A percentile compares a stretch with the other conserved stretches of the same genome.
Evolutionary conservation across 2,797 vertebrate genomes (phyloP).

Genomic region (Scyliorhinus canicula): DNA sequence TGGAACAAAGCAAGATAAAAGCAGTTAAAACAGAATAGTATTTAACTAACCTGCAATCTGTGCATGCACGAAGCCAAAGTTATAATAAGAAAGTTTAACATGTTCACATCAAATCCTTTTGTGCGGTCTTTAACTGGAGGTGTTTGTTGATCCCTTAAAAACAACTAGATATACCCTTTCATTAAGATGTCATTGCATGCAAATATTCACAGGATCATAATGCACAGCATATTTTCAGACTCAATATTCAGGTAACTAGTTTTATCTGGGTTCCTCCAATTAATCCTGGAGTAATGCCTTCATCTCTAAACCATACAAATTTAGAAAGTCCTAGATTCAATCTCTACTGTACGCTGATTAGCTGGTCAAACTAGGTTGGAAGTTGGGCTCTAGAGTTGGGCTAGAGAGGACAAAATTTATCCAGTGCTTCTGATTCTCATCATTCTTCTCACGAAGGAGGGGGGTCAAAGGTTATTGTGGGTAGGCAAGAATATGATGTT

Average conservation of each 20-base stretch:
- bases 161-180: neutral
- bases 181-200: neutral
- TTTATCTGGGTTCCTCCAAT: neutral
- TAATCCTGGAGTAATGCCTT: neutral
- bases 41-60: neutral
- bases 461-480: too few relatives aligned
- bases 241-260: neutral
- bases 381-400: neutral
- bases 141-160: neutral
- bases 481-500: too few relatives aligned
- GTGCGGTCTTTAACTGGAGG: neutral
- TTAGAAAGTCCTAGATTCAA: neutral
- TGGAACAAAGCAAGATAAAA: conserved; percentile 42
- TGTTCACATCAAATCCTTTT: neutral
- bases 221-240: neutral
- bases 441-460: neutral
- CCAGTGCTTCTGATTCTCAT: neutral
- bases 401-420: neutral
- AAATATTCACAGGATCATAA: neutral
- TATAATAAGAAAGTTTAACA: neutral
- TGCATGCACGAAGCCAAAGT: neutral
- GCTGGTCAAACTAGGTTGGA: neutral
- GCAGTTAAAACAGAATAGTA: neutral
- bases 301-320: neutral
- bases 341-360: neutral